Percentiles rank a stretch among this genome's conserved stretches.
Conservation (phyloP, 2,888 invertebrate genomes). For the Raillietiella orientalis region DNA sequence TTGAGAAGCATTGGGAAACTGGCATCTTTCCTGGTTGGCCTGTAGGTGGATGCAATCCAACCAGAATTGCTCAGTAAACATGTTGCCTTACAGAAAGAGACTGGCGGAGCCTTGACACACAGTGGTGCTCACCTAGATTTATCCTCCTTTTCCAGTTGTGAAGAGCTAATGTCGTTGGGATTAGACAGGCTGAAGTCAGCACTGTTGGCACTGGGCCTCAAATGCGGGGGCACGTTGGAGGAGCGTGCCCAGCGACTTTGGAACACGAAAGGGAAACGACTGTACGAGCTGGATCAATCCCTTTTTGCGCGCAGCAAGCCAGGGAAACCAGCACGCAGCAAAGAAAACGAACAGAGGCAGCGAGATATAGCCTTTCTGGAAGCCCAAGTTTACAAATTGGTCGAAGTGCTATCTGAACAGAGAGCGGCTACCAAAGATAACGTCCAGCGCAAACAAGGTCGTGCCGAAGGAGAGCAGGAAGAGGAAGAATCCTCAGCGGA, state of each 20-base stretch:
- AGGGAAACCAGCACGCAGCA: constrained; percentile 22
- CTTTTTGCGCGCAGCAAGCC: constrained; percentile 66
- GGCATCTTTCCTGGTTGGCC: constrained; percentile 88
- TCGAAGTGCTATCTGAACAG: constrained; percentile 50
- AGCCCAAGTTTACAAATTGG: constrained; percentile 56
- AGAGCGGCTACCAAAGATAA: constrained; percentile 81
- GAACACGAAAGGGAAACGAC: constrained; percentile 53
- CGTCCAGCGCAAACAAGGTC: constrained; percentile 87
- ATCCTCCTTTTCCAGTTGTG: constrained; percentile 90
- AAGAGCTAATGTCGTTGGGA: constrained; percentile 84
- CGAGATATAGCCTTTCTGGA: constrained; percentile 63
- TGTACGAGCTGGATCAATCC: constrained; percentile 63
- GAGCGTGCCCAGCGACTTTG: constrained; percentile 88
- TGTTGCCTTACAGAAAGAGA: constrained; percentile 35
- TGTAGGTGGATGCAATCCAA: constrained; percentile 14
- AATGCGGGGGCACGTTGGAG: constrained; percentile 92
- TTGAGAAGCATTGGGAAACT: constrained; percentile 52
- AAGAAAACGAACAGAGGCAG: constrained; percentile 27
- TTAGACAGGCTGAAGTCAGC: constrained; percentile 90
- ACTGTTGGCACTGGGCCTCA: constrained; percentile 74
- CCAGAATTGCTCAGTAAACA: constrained; percentile 3
- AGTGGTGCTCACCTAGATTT: constrained; percentile 87
- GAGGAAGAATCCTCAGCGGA: constrained; percentile 31
- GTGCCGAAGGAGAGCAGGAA: constrained; percentile 70
- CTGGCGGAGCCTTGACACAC: constrained; percentile 65